Percentiles rank a stretch among this genome's conserved stretches.
Evolutionary conservation across 2,888 invertebrate genomes (phyloP).

Genomic region (Dastarcus helophoroides): DNA sequence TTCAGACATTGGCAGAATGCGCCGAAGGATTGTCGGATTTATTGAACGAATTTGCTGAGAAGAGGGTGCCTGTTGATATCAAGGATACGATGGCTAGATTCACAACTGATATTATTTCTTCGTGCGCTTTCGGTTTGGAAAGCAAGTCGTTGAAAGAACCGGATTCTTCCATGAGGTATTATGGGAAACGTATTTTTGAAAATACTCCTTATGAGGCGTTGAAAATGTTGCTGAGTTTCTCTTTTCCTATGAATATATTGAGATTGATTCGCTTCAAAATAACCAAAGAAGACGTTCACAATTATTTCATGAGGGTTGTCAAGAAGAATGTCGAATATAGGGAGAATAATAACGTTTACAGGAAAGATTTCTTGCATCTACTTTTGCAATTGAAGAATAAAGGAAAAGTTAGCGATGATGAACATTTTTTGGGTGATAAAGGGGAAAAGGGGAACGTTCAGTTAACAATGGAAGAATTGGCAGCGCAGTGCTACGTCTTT

Average conservation of each 20-base stretch:
- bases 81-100: constrained; percentile 8
- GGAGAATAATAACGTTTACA: constrained; percentile 33
- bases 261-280: constrained; percentile 16
- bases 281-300: constrained; percentile 18
- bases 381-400: constrained; percentile 39
- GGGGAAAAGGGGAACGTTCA: constrained; percentile 1
- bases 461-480: constrained; percentile 16
- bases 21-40: constrained; percentile 9
- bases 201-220: constrained; percentile 13
- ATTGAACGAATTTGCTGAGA: constrained; percentile 3
- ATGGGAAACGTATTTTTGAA: constrained; percentile 13
- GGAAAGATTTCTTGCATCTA: constrained; percentile 45
- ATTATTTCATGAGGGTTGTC: constrained; percentile 39
- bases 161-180: constrained; percentile 37
- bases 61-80: constrained; percentile 6
- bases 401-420: constrained; percentile 12
- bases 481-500: constrained; percentile 33
- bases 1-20: constrained; percentile 40
- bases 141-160: constrained; percentile 43
- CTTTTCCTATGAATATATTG: constrained; percentile 12
- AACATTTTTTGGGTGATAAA: not conserved
- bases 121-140: constrained; percentile 48
- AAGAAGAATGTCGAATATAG: constrained; percentile 36
- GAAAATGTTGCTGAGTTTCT: constrained; percentile 6
- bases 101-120: constrained; percentile 46